Evolutionary conservation across 2,797 vertebrate genomes (phyloP).

Genomic region (Helicolenus hilgendorfi): DNA sequence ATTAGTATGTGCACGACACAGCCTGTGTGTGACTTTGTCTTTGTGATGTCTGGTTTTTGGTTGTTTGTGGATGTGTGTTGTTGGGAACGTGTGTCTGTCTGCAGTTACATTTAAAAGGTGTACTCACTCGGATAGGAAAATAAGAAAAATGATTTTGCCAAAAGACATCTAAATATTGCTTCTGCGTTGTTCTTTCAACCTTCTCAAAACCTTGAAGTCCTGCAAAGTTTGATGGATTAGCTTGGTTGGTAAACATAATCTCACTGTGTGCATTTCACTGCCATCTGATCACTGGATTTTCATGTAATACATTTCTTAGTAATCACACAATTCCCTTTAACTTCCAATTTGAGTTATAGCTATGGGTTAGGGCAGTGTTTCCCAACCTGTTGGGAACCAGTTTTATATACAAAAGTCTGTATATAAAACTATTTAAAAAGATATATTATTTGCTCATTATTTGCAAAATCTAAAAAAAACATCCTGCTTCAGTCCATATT

Average conservation of each 20-base stretch:
- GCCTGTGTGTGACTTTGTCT: slow-evolving; percentile 8
- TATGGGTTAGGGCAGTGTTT: background rate
- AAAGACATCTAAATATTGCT: background rate
- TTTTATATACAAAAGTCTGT: too few species aligned
- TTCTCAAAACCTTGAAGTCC: slow-evolving; percentile 4
- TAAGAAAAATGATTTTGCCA: background rate
- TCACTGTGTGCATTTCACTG: background rate
- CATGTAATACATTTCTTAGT: background rate
- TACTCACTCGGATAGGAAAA: background rate
- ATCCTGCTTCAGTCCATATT: too few species aligned
- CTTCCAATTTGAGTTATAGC: background rate
- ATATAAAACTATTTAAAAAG: too few species aligned
- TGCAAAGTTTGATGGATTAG: background rate
- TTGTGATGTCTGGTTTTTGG: slow-evolving; percentile 7
- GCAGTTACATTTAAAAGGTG: background rate
- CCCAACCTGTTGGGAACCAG: too few species aligned
- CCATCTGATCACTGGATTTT: background rate
- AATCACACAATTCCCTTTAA: background rate
- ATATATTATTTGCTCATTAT: too few species aligned
- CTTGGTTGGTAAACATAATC: slow-evolving; percentile 11
- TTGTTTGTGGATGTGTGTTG: slow-evolving; percentile 16
- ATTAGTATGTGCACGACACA: background rate
- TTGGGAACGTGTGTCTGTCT: background rate
- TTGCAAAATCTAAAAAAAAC: too few species aligned
- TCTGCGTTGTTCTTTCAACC: background rate